Evolutionary conservation across 2,113 vertebrate species (phyloP), one percentile per base, ranked within the genome.

Genomic region (Coptodon rendalli): DNA sequence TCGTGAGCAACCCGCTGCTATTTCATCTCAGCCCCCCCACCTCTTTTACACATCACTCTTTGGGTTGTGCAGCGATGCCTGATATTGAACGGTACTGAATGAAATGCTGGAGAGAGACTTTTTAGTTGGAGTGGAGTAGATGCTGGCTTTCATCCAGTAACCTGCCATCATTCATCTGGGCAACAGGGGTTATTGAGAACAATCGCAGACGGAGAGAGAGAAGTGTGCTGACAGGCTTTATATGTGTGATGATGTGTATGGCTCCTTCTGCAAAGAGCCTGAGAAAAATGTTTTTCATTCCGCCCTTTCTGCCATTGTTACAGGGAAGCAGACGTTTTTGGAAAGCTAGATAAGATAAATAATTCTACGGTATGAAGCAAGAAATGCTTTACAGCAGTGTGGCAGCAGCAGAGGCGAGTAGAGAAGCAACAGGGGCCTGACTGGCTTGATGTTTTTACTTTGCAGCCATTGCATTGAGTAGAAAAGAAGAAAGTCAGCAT

Each of bases 181-280:
- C 84, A 87, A 73, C 82, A 10, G 56, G 76, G 86, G 87, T 88
- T 93, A 89, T 86, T 89, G 84, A 89, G 90, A 92, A 90, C 90
- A 91, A 91, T 92, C 90, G 56, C 12, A 83, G 79, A 84, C 9
- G 84, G 48, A 80, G 90, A 83, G 90, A 84, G 82, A 90, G 88
- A 89, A 86, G 89, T 85, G 89, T 59, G 93, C 79, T 92, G 92
- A 93, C 91, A 87, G 86, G 92, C 91, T 89, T 88, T 84, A 88
- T 91, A 36, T 17, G 50, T n/a, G 27, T 16, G 87, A 87, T 91
- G 94, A 91, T 85, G 84, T 86, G 89, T 61, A 73, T 54, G 73
- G 89, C 66, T 87, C 63, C 63, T 79, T 86, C 40, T 83, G 38
- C 66, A 86, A 80, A 82, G 48, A 89, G 63, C 76, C 88, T 73